These are phyloP conservation scores for Sycobia sp. DNA, from an alignment of 1,140 invertebrate species.

Conservation along the genomic window DNA sequence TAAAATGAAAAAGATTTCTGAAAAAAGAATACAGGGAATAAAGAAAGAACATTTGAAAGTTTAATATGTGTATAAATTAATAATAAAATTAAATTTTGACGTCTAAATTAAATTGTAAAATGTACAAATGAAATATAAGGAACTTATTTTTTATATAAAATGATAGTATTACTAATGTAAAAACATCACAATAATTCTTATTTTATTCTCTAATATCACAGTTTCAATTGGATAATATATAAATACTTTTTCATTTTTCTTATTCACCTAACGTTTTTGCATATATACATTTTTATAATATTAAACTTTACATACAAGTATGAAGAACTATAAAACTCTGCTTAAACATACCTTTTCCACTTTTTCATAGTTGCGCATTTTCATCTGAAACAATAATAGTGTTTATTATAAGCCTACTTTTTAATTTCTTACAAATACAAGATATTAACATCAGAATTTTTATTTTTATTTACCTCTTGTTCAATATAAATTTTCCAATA, in stretches of 20 bases:
- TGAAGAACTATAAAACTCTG: slow-evolving; percentile 42
- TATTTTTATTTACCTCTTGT: slow-evolving; percentile 79
- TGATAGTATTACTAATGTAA: background rate
- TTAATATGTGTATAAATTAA: too few species aligned
- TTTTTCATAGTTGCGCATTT: slow-evolving; percentile 92
- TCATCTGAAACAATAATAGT: slow-evolving; percentile 75
- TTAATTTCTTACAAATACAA: slow-evolving; percentile 6
- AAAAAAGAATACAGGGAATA: background rate
- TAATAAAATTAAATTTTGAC: too few species aligned
- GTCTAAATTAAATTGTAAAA: too few species aligned
- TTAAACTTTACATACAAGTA: slow-evolving; percentile 29
- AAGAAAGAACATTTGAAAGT: background rate
- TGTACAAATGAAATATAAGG: too few species aligned
- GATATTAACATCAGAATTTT: too few species aligned
- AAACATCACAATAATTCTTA: background rate
- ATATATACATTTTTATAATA: slow-evolving; percentile 38
- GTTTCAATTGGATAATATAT: background rate
- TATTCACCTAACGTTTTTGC: slow-evolving; percentile 27
- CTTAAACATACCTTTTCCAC: slow-evolving; percentile 92
- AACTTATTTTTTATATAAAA: too few species aligned
- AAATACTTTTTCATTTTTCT: slow-evolving; percentile 31
- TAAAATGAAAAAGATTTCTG: slow-evolving; percentile 27
- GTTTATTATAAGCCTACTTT: slow-evolving; percentile 13
- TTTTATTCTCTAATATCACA: slow-evolving; percentile 1
- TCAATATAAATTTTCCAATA: slow-evolving; percentile 99